These are phyloP conservation scores for Clitarchus hookeri DNA, from an alignment of 2,888 invertebrate genomes.

Conservation along the genomic window DNA sequence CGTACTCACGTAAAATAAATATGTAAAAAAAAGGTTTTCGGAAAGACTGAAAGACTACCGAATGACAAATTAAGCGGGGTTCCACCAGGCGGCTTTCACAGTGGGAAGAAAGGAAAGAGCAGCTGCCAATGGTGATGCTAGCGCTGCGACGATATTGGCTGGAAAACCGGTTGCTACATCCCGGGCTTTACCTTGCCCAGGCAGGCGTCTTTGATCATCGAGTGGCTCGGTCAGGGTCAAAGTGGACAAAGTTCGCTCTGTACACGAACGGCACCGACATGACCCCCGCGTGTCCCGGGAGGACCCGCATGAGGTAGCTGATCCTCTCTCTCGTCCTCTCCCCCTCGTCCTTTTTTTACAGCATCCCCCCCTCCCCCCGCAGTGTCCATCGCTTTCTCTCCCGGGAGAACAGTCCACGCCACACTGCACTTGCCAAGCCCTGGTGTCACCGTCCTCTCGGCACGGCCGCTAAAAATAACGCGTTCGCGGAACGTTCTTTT, in stretches of 20 bases:
- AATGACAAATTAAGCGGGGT: too few relatives aligned
- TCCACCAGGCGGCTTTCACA: too few relatives aligned
- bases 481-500: not conserved
- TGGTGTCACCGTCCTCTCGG: not conserved
- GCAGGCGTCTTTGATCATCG: not conserved
- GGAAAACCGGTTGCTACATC: too few relatives aligned
- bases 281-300: not conserved
- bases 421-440: slow-evolving; percentile 3
- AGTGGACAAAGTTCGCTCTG: not conserved
- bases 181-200: not conserved
- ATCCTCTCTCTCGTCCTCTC: not conserved
- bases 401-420: not conserved
- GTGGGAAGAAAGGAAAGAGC: too few relatives aligned
- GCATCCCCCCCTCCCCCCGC: too few relatives aligned
- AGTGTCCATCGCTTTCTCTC: too few relatives aligned
- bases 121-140: too few relatives aligned
- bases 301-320: not conserved
- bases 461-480: not conserved
- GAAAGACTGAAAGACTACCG: too few relatives aligned
- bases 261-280: not conserved
- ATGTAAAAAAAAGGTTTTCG: too few relatives aligned
- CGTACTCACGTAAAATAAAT: too few relatives aligned
- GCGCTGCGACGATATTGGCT: too few relatives aligned
- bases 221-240: not conserved
- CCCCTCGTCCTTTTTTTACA: too few relatives aligned